Evolutionary conservation across 2,797 vertebrate species (phyloP).

Genomic region (Eospalax fontanierii): DNA sequence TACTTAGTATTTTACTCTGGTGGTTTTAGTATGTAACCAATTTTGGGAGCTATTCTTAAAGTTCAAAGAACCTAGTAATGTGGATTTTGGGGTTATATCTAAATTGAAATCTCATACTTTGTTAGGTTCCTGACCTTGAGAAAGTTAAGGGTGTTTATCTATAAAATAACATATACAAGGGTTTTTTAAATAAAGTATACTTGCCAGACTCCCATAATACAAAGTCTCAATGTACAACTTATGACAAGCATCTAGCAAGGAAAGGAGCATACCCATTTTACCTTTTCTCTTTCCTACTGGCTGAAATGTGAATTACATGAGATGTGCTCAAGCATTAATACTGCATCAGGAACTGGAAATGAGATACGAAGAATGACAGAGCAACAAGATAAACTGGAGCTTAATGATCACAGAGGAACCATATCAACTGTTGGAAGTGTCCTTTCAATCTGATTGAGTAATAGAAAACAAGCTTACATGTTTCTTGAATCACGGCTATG

Average conservation of each 20-base stretch:
- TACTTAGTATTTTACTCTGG: background rate
- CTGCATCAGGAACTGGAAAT: background rate
- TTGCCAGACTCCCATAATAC: background rate
- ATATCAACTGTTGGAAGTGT: background rate
- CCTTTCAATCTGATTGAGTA: background rate
- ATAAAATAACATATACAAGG: background rate
- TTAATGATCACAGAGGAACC: background rate
- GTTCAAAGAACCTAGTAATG: background rate
- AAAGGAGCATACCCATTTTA: background rate
- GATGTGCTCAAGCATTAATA: background rate
- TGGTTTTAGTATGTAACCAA: background rate
- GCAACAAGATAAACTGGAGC: background rate
- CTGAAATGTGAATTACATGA: slow-evolving; percentile 11
- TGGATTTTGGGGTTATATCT: slow-evolving; percentile 11
- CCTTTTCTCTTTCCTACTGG: too few species aligned
- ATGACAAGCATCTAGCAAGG: background rate
- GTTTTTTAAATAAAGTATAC: background rate
- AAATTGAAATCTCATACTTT: background rate
- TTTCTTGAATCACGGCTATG: background rate
- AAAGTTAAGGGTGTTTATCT: slow-evolving; percentile 17
- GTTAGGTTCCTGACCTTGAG: background rate
- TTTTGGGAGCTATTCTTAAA: background rate
- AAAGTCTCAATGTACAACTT: background rate
- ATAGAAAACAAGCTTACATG: background rate
- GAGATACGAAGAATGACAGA: slow-evolving; percentile 24